These are phyloP conservation scores for Thera britannica DNA, from an alignment of 2,888 invertebrate species.

Conservation along the genomic window DNA sequence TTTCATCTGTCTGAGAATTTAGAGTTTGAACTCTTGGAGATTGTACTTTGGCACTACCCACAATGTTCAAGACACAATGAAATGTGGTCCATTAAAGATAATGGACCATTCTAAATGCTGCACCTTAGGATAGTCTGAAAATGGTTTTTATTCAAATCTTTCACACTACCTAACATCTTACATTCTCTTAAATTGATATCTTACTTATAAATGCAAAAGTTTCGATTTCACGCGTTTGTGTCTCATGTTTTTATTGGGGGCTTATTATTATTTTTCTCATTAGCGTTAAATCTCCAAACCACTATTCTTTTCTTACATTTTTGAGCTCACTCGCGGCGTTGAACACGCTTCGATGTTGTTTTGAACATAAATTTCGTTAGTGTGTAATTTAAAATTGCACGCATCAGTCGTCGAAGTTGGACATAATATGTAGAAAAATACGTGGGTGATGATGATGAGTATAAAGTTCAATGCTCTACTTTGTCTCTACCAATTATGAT, in stretches of 20 bases:
- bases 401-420: too few relatives aligned
- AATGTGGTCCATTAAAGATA: constrained; percentile 20
- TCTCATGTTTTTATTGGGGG: background rate
- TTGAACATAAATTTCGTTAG: too few relatives aligned
- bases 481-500: constrained; percentile 4
- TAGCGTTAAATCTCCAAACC: too few relatives aligned
- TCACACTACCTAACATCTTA: background rate
- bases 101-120: constrained; percentile 19
- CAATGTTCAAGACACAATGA: constrained; percentile 23
- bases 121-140: background rate
- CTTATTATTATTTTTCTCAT: too few relatives aligned
- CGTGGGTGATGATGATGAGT: constrained; percentile 42
- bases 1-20: constrained; percentile 21
- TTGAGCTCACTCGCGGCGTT: too few relatives aligned
- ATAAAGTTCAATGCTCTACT: constrained; percentile 48
- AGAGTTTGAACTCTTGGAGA: constrained; percentile 4
- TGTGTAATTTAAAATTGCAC: too few relatives aligned
- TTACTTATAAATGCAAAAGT: too few relatives aligned
- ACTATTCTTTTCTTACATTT: too few relatives aligned
- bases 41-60: constrained; percentile 36
- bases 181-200: too few relatives aligned
- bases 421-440: background rate
- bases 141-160: background rate
- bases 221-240: background rate
- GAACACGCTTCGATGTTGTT: too few relatives aligned